Conservation (phyloP, 2,113 vertebrate species). For the Labeo rohita region DNA sequence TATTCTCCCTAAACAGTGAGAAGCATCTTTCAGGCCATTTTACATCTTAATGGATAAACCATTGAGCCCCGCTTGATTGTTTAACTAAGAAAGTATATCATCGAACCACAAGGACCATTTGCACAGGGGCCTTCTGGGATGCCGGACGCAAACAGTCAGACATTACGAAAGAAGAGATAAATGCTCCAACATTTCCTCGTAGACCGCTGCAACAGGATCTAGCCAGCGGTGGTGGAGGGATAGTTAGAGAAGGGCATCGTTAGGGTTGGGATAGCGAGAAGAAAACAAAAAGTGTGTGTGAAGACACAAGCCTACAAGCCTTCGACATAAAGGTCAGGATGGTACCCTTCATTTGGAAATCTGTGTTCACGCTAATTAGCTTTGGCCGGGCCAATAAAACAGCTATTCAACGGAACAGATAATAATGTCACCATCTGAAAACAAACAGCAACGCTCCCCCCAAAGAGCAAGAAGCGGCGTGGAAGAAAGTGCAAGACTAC, state of each 20-base stretch:
- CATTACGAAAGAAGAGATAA: conserved; percentile 57
- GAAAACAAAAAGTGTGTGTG: background rate
- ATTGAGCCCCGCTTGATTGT: conserved; percentile 70
- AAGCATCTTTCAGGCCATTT: conserved; percentile 66
- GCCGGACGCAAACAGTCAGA: conserved; percentile 53
- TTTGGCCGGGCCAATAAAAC: conserved; percentile 51
- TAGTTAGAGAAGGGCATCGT: conserved; percentile 25
- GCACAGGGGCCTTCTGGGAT: conserved; percentile 63
- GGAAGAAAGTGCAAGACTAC: conserved; percentile 34
- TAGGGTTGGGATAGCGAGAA: background rate
- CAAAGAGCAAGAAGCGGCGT: conserved; percentile 4
- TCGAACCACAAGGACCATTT: conserved; percentile 62
- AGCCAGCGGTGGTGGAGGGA: background rate
- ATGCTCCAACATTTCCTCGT: conserved; percentile 51
- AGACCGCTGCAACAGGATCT: conserved; percentile 5
- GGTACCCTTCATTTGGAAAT: conserved; percentile 34
- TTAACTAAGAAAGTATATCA: conserved; percentile 65
- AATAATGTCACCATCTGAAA: conserved; percentile 44
- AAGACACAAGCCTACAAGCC: background rate
- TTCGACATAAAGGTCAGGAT: conserved; percentile 30
- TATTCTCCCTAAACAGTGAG: conserved; percentile 54
- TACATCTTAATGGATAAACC: conserved; percentile 68
- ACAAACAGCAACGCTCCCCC: conserved; percentile 23
- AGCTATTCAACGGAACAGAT: conserved; percentile 50
- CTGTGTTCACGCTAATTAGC: conserved; percentile 40